Evolutionary conservation across 2,113 vertebrate species (phyloP), one percentile per base, ranked within the genome.

Genomic region (Phainopepla nitens): DNA sequence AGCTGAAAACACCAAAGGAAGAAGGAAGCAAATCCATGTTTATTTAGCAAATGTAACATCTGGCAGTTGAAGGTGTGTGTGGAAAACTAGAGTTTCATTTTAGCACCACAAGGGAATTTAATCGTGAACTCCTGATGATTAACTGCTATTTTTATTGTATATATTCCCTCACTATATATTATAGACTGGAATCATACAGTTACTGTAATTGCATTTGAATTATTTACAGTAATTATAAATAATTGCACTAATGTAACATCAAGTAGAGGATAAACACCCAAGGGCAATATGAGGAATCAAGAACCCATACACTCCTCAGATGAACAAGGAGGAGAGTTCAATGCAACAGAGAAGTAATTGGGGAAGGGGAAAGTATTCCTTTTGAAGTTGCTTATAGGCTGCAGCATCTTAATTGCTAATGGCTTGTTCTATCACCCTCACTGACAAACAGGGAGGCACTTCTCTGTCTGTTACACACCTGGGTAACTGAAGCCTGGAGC

Each of bases 161-260:
- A 7, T 90, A 72, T 93, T 93, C 70, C 31, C 36, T 93, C 22
- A 11, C 58, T 92, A 9, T 85, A 53, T 82, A 79, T 91, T 91
- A 64, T 42, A 44, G 23, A 76, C 70, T 51, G 61, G 79, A 94
- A 77, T 90, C n/a, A 27, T 77, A 50, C 82, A 90, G 90, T 96
- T 96, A 73, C 68, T 92, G 9, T 96, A 94, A 97, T 93, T 94
- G 33, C 58, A 66, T 93, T 92, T 33, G 33, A 88, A 96, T 96
- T 94, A 96, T 96, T 96, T 97, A 93, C 54, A 81, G 82, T 90
- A 90, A 93, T 95, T 97, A 94, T 82, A 73, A 88, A 90, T 96
- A 96, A 95, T 95, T 90, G 60, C 71, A 19, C 45, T 80, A 93
- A 86, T 92, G 50, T 86, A 93, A 80, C 35, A 54, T 83, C 71